These are phyloP conservation scores for Oegoconia quadripuncta DNA, from an alignment of 2,888 invertebrate genomes.

Conservation along the genomic window DNA sequence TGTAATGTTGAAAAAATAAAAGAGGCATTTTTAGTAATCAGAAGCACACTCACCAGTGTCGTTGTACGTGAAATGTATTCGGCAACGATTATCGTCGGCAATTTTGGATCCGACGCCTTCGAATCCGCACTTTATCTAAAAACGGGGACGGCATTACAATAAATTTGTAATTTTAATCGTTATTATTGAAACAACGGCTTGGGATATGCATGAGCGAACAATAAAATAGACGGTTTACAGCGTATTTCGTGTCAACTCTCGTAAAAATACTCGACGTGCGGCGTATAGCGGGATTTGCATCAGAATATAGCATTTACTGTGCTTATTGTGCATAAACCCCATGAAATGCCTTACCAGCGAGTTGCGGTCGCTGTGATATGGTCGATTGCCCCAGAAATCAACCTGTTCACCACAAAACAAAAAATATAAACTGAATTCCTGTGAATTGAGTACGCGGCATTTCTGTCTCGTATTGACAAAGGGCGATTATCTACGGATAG, in stretches of 20 bases:
- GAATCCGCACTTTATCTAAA: constrained; percentile 56
- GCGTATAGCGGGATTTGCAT: constrained; percentile 54
- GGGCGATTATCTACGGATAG: too few species aligned
- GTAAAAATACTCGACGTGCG: constrained; percentile 53
- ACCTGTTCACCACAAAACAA: constrained; percentile 31
- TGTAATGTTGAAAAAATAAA: neutral
- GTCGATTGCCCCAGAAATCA: constrained; percentile 49
- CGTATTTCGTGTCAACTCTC: constrained; percentile 49
- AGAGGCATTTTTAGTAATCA: neutral
- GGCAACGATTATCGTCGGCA: constrained; percentile 39
- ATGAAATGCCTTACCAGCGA: constrained; percentile 38
- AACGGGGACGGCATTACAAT: constrained; percentile 52
- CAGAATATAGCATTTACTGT: constrained; percentile 51
- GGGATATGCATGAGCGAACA: constrained; percentile 46
- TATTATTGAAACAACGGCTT: constrained; percentile 68
- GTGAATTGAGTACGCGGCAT: too few species aligned
- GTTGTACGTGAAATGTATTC: constrained; percentile 42
- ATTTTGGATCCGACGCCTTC: constrained; percentile 33
- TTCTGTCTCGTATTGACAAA: too few species aligned
- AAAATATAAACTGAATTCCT: too few species aligned
- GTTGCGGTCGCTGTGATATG: constrained; percentile 49
- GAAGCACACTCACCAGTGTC: constrained; percentile 27
- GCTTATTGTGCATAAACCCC: constrained; percentile 50
- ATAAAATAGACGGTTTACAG: constrained; percentile 67
- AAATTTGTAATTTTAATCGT: constrained; percentile 73